Evolutionary conservation across 2,797 vertebrate genomes (phyloP), one percentile per base, ranked within the genome.

Genomic region (Tadarida brasiliensis): DNA sequence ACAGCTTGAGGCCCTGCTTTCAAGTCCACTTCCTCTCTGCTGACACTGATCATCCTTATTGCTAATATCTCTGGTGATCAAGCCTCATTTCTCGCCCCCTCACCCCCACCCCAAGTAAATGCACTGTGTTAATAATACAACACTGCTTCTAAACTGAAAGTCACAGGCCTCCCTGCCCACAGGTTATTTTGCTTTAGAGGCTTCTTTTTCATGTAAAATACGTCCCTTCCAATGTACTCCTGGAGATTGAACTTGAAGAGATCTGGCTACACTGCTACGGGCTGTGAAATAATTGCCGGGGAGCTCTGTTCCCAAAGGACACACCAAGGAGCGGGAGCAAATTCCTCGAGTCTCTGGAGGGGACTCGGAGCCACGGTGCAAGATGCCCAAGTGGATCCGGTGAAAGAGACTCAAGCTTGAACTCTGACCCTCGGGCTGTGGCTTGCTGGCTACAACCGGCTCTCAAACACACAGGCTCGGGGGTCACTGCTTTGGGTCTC

Each of bases 231-330:
- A 95, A 95, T 92, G 80, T 6, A 93, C 83, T 91, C 91, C 94
- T 94, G 78, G 82, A 97, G 94, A 97, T 35, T 0, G 80, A 95
- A 97, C 97, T 96, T 97, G 97, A 98, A 97, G 95, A 97, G 96
- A 95, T 90, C 91, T n/a, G 96, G 92, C 96, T 92, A 67, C 88
- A 96, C 76, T 84, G 98, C 98, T 97, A 97, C 81, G 49, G 98
- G 98, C 97, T 97, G 95, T 96, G 97, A 98, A 98, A 98, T 98
- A 98, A 98, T 98, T 98, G 98, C 97, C 83, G 33, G 89, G 94
- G 63, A 98, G 97, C 96, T 96, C 83, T 3, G 10, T 90, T 97
- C 97, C 97, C 97, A 71, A 88, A 95, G 96, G 97, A 97, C 97
- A 47, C 96, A 97, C 96, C 97, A 94, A 98, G 0, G 0, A 71